A percentile compares a stretch with the other conserved stretches of the same genome.
These are phyloP conservation scores for Urocyon cinereoargenteus DNA, from an alignment of 2,797 vertebrate species.

Conservation along the genomic window DNA sequence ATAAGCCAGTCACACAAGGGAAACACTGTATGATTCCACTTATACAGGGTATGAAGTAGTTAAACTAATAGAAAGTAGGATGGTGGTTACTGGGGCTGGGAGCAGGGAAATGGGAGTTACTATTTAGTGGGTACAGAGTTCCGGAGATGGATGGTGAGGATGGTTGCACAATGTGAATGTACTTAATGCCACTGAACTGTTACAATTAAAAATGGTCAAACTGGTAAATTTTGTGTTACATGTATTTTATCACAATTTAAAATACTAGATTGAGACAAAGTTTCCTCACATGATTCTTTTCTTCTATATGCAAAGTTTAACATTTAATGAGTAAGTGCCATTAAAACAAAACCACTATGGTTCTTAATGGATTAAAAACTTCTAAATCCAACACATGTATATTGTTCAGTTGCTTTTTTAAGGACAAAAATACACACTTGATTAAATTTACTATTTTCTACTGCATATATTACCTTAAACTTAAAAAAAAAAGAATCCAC, in stretches of 20 bases:
- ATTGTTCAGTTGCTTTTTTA: neutral
- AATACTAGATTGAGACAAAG: neutral
- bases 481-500: neutral
- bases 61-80: neutral
- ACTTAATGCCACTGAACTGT: neutral
- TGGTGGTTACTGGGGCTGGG: neutral
- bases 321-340: neutral
- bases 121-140: neutral
- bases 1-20: neutral
- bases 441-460: constrained; percentile 43
- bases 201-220: neutral
- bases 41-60: neutral
- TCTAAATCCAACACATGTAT: neutral
- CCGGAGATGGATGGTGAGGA: neutral
- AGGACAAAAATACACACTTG: neutral
- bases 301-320: neutral
- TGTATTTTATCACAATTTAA: neutral
- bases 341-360: constrained; percentile 30
- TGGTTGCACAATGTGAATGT: neutral
- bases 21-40: constrained; percentile 8
- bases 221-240: neutral
- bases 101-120: neutral
- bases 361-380: neutral
- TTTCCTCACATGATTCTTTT: neutral
- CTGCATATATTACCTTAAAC: neutral